Conservation (phyloP, 2,113 vertebrate genomes). For the Percina caprodes region DNA sequence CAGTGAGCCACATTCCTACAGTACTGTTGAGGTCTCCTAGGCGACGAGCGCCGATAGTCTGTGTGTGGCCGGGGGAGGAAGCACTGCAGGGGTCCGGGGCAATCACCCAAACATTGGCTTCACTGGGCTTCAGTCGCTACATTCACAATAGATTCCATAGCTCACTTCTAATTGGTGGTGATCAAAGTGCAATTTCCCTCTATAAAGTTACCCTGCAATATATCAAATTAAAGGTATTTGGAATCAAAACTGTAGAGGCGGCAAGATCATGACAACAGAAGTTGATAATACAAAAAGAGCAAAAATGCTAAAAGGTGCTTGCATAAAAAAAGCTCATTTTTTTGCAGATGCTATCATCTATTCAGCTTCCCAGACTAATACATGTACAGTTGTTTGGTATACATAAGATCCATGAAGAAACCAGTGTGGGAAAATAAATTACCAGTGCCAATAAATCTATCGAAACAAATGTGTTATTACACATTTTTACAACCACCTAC, state of each 20-base stretch:
- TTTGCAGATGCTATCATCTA: too few relatives aligned
- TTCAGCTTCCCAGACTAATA: background rate
- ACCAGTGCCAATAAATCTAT: background rate
- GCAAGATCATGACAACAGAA: background rate
- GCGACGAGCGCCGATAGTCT: conserved; percentile 66
- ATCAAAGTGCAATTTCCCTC: conserved; percentile 64
- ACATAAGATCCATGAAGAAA: background rate
- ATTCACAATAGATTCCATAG: conserved; percentile 59
- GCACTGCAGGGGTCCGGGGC: conserved; percentile 68
- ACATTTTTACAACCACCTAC: conserved; percentile 16
- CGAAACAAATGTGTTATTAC: conserved; percentile 8
- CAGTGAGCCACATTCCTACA: conserved; percentile 81
- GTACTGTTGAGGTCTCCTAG: conserved; percentile 62
- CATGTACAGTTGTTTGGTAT: background rate
- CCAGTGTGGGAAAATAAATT: background rate
- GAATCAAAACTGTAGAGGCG: background rate
- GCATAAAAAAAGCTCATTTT: too few relatives aligned
- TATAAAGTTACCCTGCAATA: conserved; percentile 39
- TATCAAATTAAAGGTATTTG: conserved; percentile 22
- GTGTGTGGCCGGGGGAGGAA: conserved; percentile 80
- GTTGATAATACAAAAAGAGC: background rate
- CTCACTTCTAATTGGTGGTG: conserved; percentile 61
- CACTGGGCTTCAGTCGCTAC: conserved; percentile 34
- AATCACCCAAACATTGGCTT: conserved; percentile 67
- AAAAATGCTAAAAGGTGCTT: background rate